phyloP scores from a whole-genome alignment of 2,888 invertebrate genomes.

The Chloroclysta siterata region DNA sequence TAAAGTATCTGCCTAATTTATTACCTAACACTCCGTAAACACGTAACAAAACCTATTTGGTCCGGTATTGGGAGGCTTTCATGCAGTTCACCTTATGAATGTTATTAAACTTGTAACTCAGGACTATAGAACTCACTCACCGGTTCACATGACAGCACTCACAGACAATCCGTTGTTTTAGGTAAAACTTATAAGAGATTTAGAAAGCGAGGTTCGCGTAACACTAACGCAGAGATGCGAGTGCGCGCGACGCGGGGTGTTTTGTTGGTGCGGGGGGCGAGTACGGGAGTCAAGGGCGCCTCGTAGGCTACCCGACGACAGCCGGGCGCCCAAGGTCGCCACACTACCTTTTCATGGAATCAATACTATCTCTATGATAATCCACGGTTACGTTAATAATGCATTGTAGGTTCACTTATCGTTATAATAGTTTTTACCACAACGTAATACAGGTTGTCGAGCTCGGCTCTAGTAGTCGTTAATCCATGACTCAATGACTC shows the following conservation, averaged over 20 bases:
- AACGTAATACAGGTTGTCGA: not conserved
- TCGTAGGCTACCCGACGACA: slow-evolving; percentile 54
- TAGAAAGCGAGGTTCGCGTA: slow-evolving; percentile 26
- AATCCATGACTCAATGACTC: too few species aligned
- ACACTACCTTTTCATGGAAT: slow-evolving; percentile 46
- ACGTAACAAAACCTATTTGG: not conserved
- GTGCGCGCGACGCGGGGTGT: slow-evolving; percentile 47
- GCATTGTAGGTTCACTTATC: not conserved
- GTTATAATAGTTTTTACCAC: not conserved
- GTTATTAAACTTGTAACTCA: not conserved
- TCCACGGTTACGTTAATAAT: slow-evolving; percentile 1
- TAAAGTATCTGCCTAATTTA: not conserved
- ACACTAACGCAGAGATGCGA: slow-evolving; percentile 39
- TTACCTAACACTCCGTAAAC: not conserved
- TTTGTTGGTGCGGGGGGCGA: slow-evolving; percentile 50
- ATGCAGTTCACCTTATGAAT: not conserved
- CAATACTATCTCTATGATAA: slow-evolving; percentile 51
- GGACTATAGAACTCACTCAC: not conserved
- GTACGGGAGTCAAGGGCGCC: slow-evolving; percentile 66
- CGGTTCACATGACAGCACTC: slow-evolving; percentile 7
- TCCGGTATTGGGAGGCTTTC: not conserved
- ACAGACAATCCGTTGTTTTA: not conserved
- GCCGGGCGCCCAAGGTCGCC: slow-evolving; percentile 62
- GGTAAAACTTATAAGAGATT: slow-evolving; percentile 1
- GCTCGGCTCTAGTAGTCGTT: not conserved